phyloP scores from a whole-genome alignment of 2,797 vertebrate genomes.

The Helicolenus hilgendorfi region DNA sequence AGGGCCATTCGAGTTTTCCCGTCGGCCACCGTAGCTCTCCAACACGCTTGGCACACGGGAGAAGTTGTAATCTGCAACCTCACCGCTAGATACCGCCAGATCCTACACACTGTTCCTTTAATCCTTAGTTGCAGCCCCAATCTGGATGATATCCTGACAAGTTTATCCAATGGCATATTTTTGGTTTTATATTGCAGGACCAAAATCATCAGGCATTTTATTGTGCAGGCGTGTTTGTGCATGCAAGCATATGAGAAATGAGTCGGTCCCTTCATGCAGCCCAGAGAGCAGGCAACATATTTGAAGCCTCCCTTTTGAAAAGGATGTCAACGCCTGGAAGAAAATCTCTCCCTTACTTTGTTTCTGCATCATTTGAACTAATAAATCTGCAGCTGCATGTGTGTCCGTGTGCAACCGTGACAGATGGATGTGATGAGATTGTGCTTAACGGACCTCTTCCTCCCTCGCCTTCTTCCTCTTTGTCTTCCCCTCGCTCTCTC shows the following conservation, averaged over 20 bases:
- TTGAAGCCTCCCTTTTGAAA: constrained; percentile 39
- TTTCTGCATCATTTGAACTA: constrained; percentile 65
- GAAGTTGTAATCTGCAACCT: too few species aligned
- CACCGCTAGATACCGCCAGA: too few species aligned
- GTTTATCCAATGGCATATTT: neutral
- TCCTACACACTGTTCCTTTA: too few species aligned
- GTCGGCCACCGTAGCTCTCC: too few species aligned
- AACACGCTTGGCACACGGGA: too few species aligned
- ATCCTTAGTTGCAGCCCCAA: too few species aligned
- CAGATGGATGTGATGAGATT: constrained; percentile 84
- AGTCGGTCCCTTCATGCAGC: constrained; percentile 5
- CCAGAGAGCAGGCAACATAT: constrained; percentile 1
- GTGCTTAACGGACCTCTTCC: constrained; percentile 72
- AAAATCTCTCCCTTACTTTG: constrained; percentile 42
- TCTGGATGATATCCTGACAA: neutral
- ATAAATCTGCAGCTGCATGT: constrained; percentile 74
- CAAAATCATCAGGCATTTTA: neutral
- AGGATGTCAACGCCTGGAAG: constrained; percentile 31
- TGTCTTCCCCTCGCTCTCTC: constrained; percentile 8
- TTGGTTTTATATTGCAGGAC: neutral
- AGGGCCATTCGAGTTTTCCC: too few species aligned
- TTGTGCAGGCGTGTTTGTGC: neutral
- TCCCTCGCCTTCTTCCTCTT: constrained; percentile 31
- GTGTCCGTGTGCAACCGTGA: constrained; percentile 65
- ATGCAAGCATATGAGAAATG: neutral